Conservation (phyloP, 1,140 invertebrate genomes). For the Chrysoperla carnea region DNA sequence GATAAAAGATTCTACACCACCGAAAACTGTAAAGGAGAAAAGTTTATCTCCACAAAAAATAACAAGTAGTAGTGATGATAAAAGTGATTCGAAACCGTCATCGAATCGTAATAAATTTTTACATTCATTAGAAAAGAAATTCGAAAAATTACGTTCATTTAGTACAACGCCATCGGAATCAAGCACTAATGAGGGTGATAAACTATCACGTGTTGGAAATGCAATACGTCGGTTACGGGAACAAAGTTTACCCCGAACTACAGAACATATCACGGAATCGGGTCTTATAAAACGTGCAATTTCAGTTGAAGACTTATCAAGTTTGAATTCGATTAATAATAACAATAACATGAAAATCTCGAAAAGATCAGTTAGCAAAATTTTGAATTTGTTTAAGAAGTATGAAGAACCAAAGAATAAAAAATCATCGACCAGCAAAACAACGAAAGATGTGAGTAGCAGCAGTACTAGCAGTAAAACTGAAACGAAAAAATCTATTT, state of each 20-base stretch:
- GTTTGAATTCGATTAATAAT: constrained; percentile 20
- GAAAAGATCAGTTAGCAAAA: constrained; percentile 42
- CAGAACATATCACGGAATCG: constrained; percentile 29
- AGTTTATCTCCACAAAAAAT: constrained; percentile 24
- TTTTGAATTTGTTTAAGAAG: constrained; percentile 53
- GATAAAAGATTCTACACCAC: constrained; percentile 17
- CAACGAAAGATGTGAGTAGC: constrained; percentile 16
- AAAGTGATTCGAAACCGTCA: constrained; percentile 17
- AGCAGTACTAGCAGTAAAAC: constrained; percentile 9
- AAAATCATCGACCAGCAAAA: neutral
- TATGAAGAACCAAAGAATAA: constrained; percentile 29
- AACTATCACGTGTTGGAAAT: constrained; percentile 25
- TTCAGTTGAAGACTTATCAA: constrained; percentile 44
- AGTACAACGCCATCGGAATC: constrained; percentile 25
- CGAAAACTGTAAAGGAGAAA: constrained; percentile 25
- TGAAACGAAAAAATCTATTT: neutral
- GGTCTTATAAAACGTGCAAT: constrained; percentile 44
- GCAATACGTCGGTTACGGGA: constrained; percentile 36
- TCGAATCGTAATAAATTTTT: constrained; percentile 34
- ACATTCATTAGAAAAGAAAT: constrained; percentile 43
- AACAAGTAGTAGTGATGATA: constrained; percentile 16
- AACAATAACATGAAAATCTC: constrained; percentile 16
- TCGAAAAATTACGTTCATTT: constrained; percentile 37
- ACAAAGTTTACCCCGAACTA: constrained; percentile 37
- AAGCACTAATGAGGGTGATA: constrained; percentile 17